These are phyloP conservation scores for Caenorhabditis sp. DNA, from an alignment of 2,888 invertebrate species.

Conservation along the genomic window DNA sequence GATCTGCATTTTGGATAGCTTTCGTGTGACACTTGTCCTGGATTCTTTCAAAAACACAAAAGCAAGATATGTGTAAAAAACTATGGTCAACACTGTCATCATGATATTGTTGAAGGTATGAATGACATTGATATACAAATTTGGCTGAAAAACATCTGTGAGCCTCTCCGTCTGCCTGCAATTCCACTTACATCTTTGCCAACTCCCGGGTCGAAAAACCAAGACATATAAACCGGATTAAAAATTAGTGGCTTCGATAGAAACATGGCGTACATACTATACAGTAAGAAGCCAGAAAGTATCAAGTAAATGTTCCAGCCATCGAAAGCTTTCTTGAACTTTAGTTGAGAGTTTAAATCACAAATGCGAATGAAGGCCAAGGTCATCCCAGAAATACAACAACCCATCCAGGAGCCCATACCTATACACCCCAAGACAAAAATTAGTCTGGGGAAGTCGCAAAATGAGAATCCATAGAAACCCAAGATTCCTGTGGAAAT, in stretches of 20 bases:
- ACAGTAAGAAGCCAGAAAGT: neutral
- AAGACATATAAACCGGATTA: neutral
- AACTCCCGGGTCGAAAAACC: slow-evolving; percentile 10
- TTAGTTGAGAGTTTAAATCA: neutral
- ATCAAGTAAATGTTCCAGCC: slow-evolving; percentile 7
- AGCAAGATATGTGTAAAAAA: slow-evolving; percentile 3
- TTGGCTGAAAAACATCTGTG: neutral
- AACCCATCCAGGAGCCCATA: slow-evolving; percentile 10
- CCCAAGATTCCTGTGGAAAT: slow-evolving; percentile 8
- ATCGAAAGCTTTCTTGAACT: neutral
- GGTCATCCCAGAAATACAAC: slow-evolving; percentile 8
- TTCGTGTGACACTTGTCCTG: neutral
- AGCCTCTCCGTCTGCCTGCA: no score
- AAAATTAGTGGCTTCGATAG: slow-evolving; percentile 6
- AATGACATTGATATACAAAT: neutral
- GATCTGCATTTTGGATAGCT: neutral
- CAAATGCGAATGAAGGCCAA: slow-evolving; percentile 7
- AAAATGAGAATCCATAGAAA: neutral
- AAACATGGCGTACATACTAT: neutral
- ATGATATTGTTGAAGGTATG: slow-evolving; percentile 10
- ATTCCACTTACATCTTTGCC: slow-evolving; percentile 8
- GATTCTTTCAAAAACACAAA: neutral
- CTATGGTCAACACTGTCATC: neutral
- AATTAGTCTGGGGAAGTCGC: slow-evolving; percentile 8
- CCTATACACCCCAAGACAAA: neutral